Evolutionary conservation across 2,113 vertebrate species (phyloP).

Genomic region (Tachysurus vachellii): DNA sequence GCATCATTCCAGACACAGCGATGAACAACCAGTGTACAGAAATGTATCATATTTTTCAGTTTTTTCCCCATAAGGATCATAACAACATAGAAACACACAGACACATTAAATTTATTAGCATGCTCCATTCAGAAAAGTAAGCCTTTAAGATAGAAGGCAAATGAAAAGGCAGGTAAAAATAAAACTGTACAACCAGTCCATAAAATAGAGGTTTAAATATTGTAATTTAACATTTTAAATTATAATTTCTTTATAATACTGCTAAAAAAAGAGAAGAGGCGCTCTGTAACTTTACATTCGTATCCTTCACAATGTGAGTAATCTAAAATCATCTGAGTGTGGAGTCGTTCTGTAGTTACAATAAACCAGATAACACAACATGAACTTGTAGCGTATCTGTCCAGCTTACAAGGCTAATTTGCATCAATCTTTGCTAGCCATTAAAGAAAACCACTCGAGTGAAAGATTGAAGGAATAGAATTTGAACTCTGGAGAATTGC

Average conservation of each 20-base stretch:
- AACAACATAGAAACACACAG: slow-evolving; percentile 11
- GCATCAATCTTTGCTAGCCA: neutral
- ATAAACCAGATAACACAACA: neutral
- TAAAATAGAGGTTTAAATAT: neutral
- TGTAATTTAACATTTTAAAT: neutral
- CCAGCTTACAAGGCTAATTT: neutral
- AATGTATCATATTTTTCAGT: neutral
- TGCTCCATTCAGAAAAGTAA: slow-evolving; percentile 1
- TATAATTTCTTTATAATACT: neutral
- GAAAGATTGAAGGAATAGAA: neutral
- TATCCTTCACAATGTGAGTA: neutral
- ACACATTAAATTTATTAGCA: neutral
- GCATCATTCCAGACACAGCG: slow-evolving; percentile 29
- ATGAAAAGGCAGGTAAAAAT: neutral
- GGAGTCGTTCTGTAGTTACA: neutral
- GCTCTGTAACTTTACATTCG: neutral
- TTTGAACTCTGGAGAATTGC: neutral
- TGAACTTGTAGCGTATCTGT: neutral
- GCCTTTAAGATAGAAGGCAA: neutral
- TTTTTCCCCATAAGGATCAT: neutral
- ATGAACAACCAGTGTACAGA: slow-evolving; percentile 1
- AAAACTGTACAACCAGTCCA: neutral
- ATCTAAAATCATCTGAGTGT: neutral
- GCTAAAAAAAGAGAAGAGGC: neutral
- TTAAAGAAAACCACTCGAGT: neutral